Conservation (phyloP, 2,888 invertebrate genomes). For the Leucoptera coffeella region DNA sequence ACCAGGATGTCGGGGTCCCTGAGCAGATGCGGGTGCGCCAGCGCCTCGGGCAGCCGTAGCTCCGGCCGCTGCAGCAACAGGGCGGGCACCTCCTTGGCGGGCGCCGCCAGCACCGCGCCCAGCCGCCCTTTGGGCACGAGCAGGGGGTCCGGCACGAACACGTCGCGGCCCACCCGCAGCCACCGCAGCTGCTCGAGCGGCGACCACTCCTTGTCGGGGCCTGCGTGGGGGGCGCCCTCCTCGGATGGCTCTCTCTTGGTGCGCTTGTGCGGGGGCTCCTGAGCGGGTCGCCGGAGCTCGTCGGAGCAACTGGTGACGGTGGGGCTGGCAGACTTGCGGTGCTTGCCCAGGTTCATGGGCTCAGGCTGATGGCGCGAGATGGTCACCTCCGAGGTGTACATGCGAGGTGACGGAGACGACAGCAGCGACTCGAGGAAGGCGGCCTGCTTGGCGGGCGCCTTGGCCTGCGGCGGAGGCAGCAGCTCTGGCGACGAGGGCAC, state of each 20-base stretch:
- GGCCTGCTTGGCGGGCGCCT: conserved; percentile 46
- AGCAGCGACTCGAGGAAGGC: conserved; percentile 58
- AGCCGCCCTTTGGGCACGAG: conserved; percentile 72
- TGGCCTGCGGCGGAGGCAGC: conserved; percentile 40
- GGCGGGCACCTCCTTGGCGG: conserved; percentile 71
- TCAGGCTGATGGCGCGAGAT: conserved; percentile 56
- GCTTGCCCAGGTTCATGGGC: conserved; percentile 64
- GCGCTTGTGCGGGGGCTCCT: conserved; percentile 44
- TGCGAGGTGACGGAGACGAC: conserved; percentile 53
- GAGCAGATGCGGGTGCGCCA: conserved; percentile 64
- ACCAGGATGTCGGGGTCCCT: conserved; percentile 75
- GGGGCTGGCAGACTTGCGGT: conserved; percentile 62
- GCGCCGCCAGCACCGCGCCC: conserved; percentile 63
- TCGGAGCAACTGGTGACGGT: conserved; percentile 71
- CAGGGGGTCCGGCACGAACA: conserved; percentile 75
- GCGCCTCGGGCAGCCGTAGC: conserved; percentile 65
- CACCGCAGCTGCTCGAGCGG: conserved; percentile 67
- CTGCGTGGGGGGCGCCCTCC: conserved; percentile 16
- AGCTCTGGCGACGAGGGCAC: conserved; percentile 65
- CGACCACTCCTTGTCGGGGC: conserved; percentile 40
- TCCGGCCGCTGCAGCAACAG: conserved; percentile 67
- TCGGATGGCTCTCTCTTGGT: conserved; percentile 25
- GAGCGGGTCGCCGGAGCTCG: conserved; percentile 55
- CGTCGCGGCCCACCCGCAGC: conserved; percentile 58
- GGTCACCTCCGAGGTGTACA: conserved; percentile 52